Evolutionary conservation across 2,888 invertebrate species (phyloP).

Genomic region (Oscheius onirici): DNA sequence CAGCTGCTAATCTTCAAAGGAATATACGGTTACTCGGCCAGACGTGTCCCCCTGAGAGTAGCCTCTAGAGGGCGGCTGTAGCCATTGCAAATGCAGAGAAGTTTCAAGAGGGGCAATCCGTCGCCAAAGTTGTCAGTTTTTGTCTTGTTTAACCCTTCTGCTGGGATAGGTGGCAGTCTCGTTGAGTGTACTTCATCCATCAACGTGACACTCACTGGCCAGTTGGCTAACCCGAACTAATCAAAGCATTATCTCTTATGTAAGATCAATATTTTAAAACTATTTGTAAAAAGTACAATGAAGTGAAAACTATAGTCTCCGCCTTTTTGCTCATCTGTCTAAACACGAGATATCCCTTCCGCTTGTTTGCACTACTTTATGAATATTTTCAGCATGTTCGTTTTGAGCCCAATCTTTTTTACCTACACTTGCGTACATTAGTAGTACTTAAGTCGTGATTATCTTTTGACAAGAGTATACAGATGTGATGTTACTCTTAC

Average conservation of each 20-base stretch:
- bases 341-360: background rate
- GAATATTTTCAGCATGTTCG: background rate
- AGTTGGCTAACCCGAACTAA: conserved; percentile 10
- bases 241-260: background rate
- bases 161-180: conserved; percentile 2
- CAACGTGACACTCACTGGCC: conserved; percentile 25
- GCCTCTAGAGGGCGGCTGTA: background rate
- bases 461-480: conserved; percentile 24
- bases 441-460: background rate
- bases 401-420: background rate
- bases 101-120: conserved; percentile 1
- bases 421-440: background rate
- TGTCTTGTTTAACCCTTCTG: conserved; percentile 14
- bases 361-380: background rate
- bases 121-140: background rate
- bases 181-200: conserved; percentile 21
- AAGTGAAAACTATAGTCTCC: too few species aligned
- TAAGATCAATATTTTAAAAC: too few species aligned
- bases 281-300: too few species aligned
- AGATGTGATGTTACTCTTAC: conserved; percentile 28
- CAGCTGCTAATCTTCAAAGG: conserved; percentile 21
- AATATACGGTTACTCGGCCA: conserved; percentile 24
- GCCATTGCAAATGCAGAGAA: conserved; percentile 19
- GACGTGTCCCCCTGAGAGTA: background rate
- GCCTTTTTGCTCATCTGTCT: too few species aligned